These are phyloP conservation scores for Probaryconus sp. DNA, from an alignment of 1,140 invertebrate genomes.

Conservation along the genomic window DNA sequence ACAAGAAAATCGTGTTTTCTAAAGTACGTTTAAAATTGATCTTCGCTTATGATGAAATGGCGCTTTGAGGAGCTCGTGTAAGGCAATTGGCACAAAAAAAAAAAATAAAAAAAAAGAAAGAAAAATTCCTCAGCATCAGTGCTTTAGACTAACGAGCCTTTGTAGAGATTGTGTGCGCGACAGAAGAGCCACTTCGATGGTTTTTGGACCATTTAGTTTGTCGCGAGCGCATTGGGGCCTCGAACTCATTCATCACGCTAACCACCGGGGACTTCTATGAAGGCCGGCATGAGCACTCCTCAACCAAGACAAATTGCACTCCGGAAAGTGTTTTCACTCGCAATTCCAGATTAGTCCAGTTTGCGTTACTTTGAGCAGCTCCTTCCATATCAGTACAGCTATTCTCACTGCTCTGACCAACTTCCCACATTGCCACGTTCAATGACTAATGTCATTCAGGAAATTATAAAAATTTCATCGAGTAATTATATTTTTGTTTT, in stretches of 20 bases:
- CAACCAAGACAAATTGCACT: slow-evolving; percentile 38
- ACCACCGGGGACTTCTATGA: slow-evolving; percentile 24
- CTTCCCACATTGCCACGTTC: slow-evolving; percentile 1
- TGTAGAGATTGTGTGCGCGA: slow-evolving; percentile 16
- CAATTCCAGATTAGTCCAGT: slow-evolving; percentile 38
- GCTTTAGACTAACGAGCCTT: slow-evolving; percentile 36
- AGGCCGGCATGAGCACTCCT: slow-evolving; percentile 3
- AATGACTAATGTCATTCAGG: slow-evolving; percentile 8
- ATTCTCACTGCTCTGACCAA: slow-evolving; percentile 9
- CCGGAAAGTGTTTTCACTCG: slow-evolving; percentile 27
- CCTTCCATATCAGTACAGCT: slow-evolving; percentile 2
- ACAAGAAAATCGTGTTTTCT: too few relatives aligned
- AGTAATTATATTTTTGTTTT: slow-evolving; percentile 29
- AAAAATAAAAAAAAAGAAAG: too few relatives aligned
- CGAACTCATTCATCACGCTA: slow-evolving; percentile 31
- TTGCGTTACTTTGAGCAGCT: slow-evolving; percentile 7
- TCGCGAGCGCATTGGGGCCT: slow-evolving; percentile 6
- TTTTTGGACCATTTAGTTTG: slow-evolving; percentile 39
- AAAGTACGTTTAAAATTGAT: too few relatives aligned
- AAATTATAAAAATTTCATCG: not conserved
- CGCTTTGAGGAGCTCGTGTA: slow-evolving; percentile 5
- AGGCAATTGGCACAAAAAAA: slow-evolving; percentile 29
- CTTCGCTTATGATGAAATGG: too few relatives aligned
- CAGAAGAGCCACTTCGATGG: slow-evolving; percentile 32
- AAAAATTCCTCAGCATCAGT: slow-evolving; percentile 26